A percentile compares a stretch with the other conserved stretches of the same genome.
These are phyloP conservation scores for Hirudo medicinalis DNA, from an alignment of 1,140 invertebrate species.

Conservation along the genomic window DNA sequence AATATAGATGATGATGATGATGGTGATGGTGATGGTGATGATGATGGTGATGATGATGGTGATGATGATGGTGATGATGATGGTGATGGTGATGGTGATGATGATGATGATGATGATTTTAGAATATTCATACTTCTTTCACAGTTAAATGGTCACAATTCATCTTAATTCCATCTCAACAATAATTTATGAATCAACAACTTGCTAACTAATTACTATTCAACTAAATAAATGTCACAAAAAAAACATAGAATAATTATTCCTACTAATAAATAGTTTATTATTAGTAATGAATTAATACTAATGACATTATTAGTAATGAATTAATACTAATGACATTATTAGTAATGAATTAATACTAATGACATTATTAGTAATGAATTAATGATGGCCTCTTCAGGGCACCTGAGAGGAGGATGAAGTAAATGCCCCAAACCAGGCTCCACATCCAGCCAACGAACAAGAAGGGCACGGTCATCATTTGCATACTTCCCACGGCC, in stretches of 20 bases:
- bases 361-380: too few species aligned
- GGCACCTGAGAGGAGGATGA: slow-evolving; percentile 46
- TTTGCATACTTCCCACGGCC: slow-evolving; percentile 66
- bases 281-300: too few species aligned
- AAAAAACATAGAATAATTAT: too few species aligned
- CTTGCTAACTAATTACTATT: too few species aligned
- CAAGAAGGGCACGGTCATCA: slow-evolving; percentile 83
- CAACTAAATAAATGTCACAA: too few species aligned
- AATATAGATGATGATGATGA: not conserved
- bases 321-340: too few species aligned
- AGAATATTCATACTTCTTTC: not conserved
- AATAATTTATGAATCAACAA: too few species aligned
- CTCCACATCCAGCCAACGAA: slow-evolving; percentile 95
- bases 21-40: not conserved
- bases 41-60: not conserved
- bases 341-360: too few species aligned
- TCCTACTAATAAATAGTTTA: too few species aligned
- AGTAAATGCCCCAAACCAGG: slow-evolving; percentile 84
- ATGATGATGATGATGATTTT: slow-evolving; percentile 1
- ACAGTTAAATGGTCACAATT: too few species aligned
- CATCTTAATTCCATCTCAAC: too few species aligned
- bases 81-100: not conserved
- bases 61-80: not conserved
- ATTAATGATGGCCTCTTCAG: not conserved
- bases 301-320: too few species aligned